phyloP scores from a whole-genome alignment of 2,113 vertebrate species.

The Ceyx margarethae region DNA sequence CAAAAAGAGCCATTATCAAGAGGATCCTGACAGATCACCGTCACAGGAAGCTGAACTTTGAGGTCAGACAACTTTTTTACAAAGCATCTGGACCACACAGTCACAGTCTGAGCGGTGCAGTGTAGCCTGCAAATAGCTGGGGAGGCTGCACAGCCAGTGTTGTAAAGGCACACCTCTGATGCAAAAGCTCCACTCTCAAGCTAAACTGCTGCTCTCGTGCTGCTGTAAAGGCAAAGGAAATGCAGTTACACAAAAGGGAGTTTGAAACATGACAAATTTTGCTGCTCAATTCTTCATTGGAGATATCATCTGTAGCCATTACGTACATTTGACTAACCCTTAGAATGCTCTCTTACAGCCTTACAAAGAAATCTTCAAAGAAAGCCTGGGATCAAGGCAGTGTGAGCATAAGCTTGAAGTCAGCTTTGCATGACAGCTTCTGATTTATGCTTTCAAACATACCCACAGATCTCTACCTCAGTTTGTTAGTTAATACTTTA shows the following conservation, averaged over 20 bases:
- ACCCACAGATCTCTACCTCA: not conserved
- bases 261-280: not conserved
- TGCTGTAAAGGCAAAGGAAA: not conserved
- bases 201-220: not conserved
- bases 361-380: constrained; percentile 37
- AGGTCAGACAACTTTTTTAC: not conserved
- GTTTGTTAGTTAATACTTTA: constrained; percentile 4
- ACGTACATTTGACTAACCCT: not conserved
- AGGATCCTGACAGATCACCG: not conserved
- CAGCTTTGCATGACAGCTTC: constrained; percentile 22
- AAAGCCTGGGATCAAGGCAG: constrained; percentile 1
- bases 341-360: not conserved
- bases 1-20: not conserved
- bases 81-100: not conserved
- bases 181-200: not conserved
- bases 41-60: not conserved
- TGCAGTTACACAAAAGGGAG: not conserved
- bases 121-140: not conserved
- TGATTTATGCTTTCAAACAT: constrained; percentile 21
- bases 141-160: not conserved
- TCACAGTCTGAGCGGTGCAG: not conserved
- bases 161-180: not conserved
- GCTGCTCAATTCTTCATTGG: not conserved
- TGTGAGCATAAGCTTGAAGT: constrained; percentile 18
- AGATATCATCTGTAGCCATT: not conserved